Evolutionary conservation across 2,113 vertebrate species (phyloP).

Genomic region (Dendrocopos noguchii): DNA sequence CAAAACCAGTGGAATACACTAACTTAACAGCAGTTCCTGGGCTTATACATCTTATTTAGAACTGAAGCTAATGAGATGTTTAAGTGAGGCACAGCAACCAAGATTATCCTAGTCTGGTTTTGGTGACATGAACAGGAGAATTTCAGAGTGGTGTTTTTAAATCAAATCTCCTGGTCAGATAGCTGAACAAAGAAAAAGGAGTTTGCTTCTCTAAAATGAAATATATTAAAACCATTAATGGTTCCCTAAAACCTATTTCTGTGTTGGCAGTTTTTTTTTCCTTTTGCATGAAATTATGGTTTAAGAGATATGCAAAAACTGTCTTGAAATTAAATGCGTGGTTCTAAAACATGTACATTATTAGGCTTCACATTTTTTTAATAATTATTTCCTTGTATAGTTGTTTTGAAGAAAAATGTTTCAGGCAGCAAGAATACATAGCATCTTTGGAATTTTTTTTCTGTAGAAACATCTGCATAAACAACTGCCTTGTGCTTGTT

Average conservation of each 20-base stretch:
- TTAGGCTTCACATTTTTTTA: not conserved
- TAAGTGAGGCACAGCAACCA: not conserved
- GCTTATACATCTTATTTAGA: not conserved
- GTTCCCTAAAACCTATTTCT: not conserved
- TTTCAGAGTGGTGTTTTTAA: not conserved
- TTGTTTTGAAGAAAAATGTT: not conserved
- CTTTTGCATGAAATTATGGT: not conserved
- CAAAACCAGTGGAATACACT: not conserved
- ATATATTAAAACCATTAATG: not conserved
- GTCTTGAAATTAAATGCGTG: not conserved
- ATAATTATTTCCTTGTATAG: not conserved
- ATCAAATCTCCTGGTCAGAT: not conserved
- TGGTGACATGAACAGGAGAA: not conserved
- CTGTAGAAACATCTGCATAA: not conserved
- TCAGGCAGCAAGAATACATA: fast-evolving
- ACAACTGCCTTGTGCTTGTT: not conserved
- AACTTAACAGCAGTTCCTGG: not conserved
- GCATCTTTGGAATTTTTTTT: not conserved
- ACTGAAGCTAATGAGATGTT: not conserved
- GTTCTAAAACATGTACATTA: not conserved
- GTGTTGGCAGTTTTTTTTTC: not conserved
- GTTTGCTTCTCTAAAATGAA: not conserved
- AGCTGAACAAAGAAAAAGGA: not conserved
- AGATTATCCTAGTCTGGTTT: slow-evolving; percentile 13
- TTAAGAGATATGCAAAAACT: not conserved